Conservation (phyloP, 2,113 vertebrate genomes). For the Acrocephalus kingi region DNA sequence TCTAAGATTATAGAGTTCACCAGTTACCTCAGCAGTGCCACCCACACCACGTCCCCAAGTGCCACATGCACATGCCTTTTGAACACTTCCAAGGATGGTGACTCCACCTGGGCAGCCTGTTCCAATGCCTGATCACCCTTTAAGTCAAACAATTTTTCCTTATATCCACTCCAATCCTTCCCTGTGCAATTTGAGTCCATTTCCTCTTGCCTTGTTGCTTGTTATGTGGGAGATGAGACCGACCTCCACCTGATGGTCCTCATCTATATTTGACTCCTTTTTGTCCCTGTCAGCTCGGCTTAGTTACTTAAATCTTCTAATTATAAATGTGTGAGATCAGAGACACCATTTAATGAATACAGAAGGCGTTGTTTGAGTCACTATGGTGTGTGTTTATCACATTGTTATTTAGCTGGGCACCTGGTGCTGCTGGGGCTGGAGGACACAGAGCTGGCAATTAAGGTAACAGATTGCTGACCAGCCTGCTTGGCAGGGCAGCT, state of each 20-base stretch:
- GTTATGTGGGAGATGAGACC: not conserved
- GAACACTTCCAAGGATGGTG: not conserved
- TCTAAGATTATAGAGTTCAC: not conserved
- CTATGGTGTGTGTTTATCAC: not conserved
- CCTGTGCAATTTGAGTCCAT: not conserved
- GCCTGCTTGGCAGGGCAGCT: not conserved
- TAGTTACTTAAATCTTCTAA: not conserved
- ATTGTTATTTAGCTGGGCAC: constrained; percentile 20
- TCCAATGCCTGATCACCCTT: not conserved
- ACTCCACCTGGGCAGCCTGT: not conserved
- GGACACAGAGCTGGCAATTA: constrained; percentile 1
- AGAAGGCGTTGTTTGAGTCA: not conserved
- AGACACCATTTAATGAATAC: not conserved
- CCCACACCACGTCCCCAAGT: accelerated
- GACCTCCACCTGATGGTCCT: not conserved
- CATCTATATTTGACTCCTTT: not conserved
- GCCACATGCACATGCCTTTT: not conserved
- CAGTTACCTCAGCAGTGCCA: not conserved
- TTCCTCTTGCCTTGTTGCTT: not conserved
- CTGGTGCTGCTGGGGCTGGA: not conserved
- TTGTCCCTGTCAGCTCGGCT: not conserved
- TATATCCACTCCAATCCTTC: not conserved
- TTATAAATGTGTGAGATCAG: constrained; percentile 18
- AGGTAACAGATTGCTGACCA: constrained; percentile 16
- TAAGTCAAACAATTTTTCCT: not conserved